phyloP scores from a whole-genome alignment of 2,113 vertebrate genomes.

The Tympanuchus pallidicinctus region DNA sequence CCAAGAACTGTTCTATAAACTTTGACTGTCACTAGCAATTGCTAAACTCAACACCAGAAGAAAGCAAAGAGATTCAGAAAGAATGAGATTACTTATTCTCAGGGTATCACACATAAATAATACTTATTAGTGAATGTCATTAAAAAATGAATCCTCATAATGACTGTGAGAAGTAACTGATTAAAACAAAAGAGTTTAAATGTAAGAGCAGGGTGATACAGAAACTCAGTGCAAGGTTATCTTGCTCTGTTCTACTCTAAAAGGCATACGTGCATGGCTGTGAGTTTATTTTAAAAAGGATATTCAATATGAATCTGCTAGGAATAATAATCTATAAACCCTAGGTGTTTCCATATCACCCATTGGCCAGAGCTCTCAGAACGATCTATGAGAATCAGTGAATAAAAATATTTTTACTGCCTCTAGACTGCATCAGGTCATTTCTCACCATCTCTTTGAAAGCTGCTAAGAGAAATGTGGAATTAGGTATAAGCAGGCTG shows the following conservation, averaged over 20 bases:
- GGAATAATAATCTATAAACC: neutral
- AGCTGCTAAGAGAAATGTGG: neutral
- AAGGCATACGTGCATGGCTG: neutral
- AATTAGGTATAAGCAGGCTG: neutral
- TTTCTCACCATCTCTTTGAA: neutral
- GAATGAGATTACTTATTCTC: neutral
- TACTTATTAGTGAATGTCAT: neutral
- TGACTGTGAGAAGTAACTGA: neutral
- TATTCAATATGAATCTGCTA: neutral
- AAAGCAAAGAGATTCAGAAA: neutral
- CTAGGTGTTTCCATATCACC: neutral
- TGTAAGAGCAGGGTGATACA: constrained; percentile 21
- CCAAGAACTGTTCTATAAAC: constrained; percentile 34
- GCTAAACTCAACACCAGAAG: neutral
- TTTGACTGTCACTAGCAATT: constrained; percentile 35
- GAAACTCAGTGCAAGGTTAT: neutral
- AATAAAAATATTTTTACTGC: neutral
- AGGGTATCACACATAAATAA: neutral
- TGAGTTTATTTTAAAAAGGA: constrained; percentile 9
- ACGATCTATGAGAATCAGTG: neutral
- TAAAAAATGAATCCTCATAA: neutral
- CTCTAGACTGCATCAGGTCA: neutral
- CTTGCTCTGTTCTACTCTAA: neutral
- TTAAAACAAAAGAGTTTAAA: constrained; percentile 17
- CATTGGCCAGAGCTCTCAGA: neutral